Evolutionary conservation across 2,113 vertebrate genomes (phyloP).

Genomic region (Dipodomys merriami): DNA sequence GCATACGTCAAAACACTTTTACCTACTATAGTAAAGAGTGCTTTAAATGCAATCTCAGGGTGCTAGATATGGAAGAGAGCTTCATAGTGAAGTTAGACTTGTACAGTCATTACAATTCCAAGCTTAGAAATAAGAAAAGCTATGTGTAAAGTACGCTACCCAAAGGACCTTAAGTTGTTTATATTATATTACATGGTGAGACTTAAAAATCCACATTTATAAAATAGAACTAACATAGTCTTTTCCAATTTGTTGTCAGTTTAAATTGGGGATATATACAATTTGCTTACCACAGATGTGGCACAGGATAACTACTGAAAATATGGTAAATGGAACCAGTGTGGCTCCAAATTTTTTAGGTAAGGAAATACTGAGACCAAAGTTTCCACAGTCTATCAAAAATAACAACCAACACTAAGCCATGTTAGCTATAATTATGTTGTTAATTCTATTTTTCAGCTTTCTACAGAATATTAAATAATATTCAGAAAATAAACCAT

Average conservation of each 20-base stretch:
- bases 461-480: background rate
- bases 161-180: background rate
- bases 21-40: conserved; percentile 25
- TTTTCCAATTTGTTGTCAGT: background rate
- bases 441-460: background rate
- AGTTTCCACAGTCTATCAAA: background rate
- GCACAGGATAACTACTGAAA: background rate
- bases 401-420: background rate
- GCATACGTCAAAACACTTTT: conserved; percentile 66
- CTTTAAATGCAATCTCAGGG: conserved; percentile 24
- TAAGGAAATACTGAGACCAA: background rate
- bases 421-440: background rate
- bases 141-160: background rate
- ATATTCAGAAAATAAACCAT: conserved; percentile 18
- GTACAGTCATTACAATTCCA: background rate
- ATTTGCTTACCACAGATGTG: background rate
- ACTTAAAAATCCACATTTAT: background rate
- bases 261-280: background rate
- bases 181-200: background rate
- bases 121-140: background rate
- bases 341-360: background rate
- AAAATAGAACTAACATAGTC: background rate
- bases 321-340: background rate
- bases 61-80: background rate
- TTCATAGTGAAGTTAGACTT: background rate